A percentile compares a stretch with the other conserved stretches of the same genome.
These are phyloP conservation scores for Syndactyla subalaris DNA, from an alignment of 2,797 vertebrate genomes.

Conservation along the genomic window DNA sequence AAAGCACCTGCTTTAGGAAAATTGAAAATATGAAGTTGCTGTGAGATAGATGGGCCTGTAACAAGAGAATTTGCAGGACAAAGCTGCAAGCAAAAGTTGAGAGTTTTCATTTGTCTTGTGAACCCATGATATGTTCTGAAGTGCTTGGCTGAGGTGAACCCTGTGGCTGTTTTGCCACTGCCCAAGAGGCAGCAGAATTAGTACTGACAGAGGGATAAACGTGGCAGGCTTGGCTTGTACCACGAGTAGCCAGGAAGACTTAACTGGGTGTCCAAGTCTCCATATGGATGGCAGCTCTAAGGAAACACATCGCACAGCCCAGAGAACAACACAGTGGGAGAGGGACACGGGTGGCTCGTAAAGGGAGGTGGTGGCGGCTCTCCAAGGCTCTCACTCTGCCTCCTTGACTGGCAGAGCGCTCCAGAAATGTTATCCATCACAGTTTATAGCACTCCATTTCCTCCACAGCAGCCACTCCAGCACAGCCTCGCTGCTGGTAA, in stretches of 20 bases:
- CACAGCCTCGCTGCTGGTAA: neutral
- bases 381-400: neutral
- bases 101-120: neutral
- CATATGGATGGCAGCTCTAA: neutral
- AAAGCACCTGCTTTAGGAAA: neutral
- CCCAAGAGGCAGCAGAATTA: neutral
- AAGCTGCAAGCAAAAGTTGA: neutral
- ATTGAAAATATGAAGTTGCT: neutral
- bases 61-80: neutral
- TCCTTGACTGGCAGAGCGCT: neutral
- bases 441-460: neutral
- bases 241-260: neutral
- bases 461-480: neutral
- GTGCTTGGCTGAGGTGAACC: neutral
- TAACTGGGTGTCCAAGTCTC: neutral
- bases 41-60: neutral
- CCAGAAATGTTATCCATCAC: neutral
- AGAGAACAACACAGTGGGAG: neutral
- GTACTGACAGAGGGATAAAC: neutral
- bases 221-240: neutral
- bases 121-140: neutral
- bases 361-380: neutral
- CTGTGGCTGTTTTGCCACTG: neutral
- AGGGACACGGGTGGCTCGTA: accelerated
- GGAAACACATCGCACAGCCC: neutral